A percentile compares a stretch with the other conserved stretches of the same genome.
Conservation (phyloP, 2,113 vertebrate species). For the Pelvicachromis taeniatus region DNA sequence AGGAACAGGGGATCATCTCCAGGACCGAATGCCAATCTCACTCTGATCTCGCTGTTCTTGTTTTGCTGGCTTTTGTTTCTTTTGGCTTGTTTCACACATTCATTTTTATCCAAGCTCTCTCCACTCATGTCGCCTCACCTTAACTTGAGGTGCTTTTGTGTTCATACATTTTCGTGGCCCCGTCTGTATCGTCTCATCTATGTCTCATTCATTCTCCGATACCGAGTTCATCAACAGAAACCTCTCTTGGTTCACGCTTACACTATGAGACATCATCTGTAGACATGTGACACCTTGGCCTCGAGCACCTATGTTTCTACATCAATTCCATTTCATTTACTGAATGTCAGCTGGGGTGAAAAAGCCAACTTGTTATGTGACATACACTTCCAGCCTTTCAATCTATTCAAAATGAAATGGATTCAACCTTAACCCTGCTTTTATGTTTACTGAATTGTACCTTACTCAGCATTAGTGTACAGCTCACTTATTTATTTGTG, state of each 20-base stretch:
- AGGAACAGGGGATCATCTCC: slow-evolving; percentile 39
- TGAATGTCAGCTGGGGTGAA: not conserved
- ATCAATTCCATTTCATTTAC: slow-evolving; percentile 20
- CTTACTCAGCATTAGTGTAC: not conserved
- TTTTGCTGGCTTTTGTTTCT: slow-evolving; percentile 31
- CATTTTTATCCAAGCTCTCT: slow-evolving; percentile 43
- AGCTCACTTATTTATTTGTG: slow-evolving; percentile 12
- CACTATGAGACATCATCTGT: not conserved
- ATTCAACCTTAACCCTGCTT: slow-evolving; percentile 20
- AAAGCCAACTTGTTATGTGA: not conserved
- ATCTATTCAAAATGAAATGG: slow-evolving; percentile 28
- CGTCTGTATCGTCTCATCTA: slow-evolving; percentile 26
- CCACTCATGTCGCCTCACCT: slow-evolving; percentile 14
- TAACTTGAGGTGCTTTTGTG: slow-evolving; percentile 40
- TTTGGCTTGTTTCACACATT: slow-evolving; percentile 15
- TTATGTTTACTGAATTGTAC: slow-evolving; percentile 19
- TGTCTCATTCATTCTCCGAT: slow-evolving; percentile 9
- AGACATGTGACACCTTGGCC: slow-evolving; percentile 13
- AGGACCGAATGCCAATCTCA: slow-evolving; percentile 45
- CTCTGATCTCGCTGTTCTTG: slow-evolving; percentile 42
- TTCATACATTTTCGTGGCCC: slow-evolving; percentile 49
- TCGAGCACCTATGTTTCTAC: not conserved
- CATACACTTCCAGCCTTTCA: slow-evolving; percentile 17
- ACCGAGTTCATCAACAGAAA: slow-evolving; percentile 28
- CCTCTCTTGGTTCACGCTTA: not conserved